Evolutionary conservation across 1,140 invertebrate genomes (phyloP).

Genomic region (Pseudomyrmex dendroicus): DNA sequence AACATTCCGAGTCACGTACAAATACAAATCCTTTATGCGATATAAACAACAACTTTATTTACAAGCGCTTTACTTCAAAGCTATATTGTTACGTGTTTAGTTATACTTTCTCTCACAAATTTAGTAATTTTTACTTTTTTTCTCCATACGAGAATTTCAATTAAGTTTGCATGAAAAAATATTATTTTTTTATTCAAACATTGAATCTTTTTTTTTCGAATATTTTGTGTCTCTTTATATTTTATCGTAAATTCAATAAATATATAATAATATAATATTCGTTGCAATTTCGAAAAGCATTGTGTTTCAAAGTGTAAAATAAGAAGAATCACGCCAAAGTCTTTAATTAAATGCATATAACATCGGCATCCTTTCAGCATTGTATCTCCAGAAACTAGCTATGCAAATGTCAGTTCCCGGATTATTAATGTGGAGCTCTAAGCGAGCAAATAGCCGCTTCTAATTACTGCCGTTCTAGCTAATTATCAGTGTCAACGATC

Average conservation of each 20-base stretch:
- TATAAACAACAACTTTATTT: constrained; percentile 18
- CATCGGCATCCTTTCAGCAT: background rate
- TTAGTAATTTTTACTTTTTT: background rate
- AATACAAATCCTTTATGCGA: constrained; percentile 6
- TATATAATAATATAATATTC: no score
- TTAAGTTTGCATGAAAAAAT: no score
- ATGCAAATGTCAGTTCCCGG: constrained; percentile 14
- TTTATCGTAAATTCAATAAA: no score
- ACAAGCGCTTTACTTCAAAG: background rate
- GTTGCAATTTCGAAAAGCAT: background rate
- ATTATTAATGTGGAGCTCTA: constrained; percentile 47
- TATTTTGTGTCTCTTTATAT: background rate
- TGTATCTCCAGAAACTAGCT: background rate
- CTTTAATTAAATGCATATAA: background rate
- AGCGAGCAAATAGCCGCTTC: constrained; percentile 43
- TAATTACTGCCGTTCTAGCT: constrained; percentile 49
- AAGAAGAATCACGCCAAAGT: background rate
- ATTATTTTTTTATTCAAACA: no score
- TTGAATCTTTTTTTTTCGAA: background rate
- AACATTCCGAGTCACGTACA: background rate
- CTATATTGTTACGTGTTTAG: background rate
- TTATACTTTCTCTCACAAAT: background rate
- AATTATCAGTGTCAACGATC: constrained; percentile 53
- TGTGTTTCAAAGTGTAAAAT: background rate
- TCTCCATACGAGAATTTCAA: no score